Evolutionary conservation across 2,113 vertebrate genomes (phyloP).

Genomic region (Lepisosteus oculatus): DNA sequence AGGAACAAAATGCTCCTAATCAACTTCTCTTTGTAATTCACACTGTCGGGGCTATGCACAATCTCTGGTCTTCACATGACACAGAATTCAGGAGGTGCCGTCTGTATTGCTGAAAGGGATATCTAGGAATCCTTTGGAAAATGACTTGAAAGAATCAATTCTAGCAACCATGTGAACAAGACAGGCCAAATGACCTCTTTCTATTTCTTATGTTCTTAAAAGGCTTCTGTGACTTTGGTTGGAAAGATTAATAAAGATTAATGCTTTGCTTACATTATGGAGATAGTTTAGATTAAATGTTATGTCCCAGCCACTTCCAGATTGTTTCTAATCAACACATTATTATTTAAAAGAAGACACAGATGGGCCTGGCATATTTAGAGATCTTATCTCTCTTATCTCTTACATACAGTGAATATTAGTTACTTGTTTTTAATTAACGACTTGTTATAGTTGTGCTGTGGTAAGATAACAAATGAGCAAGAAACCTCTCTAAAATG

Average conservation of each 20-base stretch:
- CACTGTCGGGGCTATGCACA: no score
- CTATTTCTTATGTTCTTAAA: no score
- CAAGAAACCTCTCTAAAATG: no score
- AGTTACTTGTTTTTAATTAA: slow-evolving; percentile 18
- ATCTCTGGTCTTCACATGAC: no score
- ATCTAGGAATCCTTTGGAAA: no score
- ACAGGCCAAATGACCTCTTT: neutral
- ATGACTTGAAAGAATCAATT: no score
- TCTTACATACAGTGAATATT: slow-evolving; percentile 43
- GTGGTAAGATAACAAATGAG: neutral
- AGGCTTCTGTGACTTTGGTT: slow-evolving; percentile 3
- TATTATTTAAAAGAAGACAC: slow-evolving; percentile 28
- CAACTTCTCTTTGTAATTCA: no score
- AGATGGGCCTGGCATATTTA: slow-evolving; percentile 61
- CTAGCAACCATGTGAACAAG: slow-evolving; percentile 14
- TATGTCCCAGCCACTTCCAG: slow-evolving; percentile 44
- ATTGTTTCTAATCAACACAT: slow-evolving; percentile 47
- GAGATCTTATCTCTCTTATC: slow-evolving; percentile 42
- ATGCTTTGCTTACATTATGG: no score
- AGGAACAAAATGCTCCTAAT: no score
- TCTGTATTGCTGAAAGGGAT: no score
- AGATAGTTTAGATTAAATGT: no score
- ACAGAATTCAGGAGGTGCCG: no score
- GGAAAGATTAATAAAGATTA: slow-evolving; percentile 12
- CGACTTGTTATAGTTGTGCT: slow-evolving; percentile 28